These are phyloP conservation scores for Anolis apletophallus DNA, from an alignment of 2,797 vertebrate genomes.

Conservation along the genomic window DNA sequence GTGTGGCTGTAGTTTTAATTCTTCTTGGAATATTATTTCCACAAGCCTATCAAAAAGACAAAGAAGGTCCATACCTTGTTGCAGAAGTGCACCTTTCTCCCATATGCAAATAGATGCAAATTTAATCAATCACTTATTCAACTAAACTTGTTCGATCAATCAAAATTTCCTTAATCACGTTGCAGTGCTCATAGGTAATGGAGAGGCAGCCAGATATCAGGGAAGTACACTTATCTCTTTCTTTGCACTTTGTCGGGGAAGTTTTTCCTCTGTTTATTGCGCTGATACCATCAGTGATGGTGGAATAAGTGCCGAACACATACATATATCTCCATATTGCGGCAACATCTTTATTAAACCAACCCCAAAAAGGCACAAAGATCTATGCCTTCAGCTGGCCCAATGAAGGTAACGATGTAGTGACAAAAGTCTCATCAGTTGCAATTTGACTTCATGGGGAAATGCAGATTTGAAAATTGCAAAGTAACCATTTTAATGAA, in stretches of 20 bases:
- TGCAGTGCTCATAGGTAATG: background rate
- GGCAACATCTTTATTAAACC: no score
- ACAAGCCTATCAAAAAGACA: background rate
- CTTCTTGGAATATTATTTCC: no score
- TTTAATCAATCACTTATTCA: conserved; percentile 12
- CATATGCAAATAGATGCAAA: conserved; percentile 18
- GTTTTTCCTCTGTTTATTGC: background rate
- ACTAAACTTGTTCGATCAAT: conserved; percentile 8
- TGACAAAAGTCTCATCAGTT: no score
- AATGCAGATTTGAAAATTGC: no score
- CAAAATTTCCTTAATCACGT: conserved; percentile 21
- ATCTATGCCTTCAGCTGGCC: no score
- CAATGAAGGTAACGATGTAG: no score
- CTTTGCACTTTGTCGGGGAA: background rate
- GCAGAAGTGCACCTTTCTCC: background rate
- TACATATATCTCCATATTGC: background rate
- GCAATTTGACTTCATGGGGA: no score
- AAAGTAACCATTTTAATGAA: no score
- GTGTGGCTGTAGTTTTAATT: no score
- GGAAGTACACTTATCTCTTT: background rate
- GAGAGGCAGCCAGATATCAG: background rate
- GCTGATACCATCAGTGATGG: background rate
- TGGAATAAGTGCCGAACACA: background rate
- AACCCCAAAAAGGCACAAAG: no score
- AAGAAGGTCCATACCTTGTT: background rate